Base-by-base conservation (phyloP, 2,797 vertebrate species). In the Chiroxiphia lanceolata region DNA sequence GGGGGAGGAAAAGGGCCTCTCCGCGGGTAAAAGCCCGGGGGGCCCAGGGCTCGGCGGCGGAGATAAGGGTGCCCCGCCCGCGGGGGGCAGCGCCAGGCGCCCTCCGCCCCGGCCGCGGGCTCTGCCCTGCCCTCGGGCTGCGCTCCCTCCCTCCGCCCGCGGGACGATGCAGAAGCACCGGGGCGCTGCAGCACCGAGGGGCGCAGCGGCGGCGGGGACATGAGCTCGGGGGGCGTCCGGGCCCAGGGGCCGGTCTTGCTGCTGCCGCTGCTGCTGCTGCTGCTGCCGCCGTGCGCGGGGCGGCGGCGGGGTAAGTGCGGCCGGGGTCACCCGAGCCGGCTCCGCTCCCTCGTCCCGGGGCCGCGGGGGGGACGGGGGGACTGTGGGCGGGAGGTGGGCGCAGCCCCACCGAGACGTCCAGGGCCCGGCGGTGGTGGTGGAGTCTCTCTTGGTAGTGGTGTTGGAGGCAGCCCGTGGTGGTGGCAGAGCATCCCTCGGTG, bases 331-430 rank as follows among this genome's bases (percentile, higher is more conserved):
- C 42, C 26, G 17, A 18, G 12, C 15, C 16, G 13, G 25, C 38
- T 29, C 33, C 26, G 26, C 54, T 57, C 33, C 54, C 48, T 23
- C 9, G 18, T 26, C 34, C 25, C 8, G 29, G 29, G n/a, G 23
- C n/a, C 22, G 63, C 44, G 45, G 26, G 42, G 20, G 34, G 21
- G 44, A n/a, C 6, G 26, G 33, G 33, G 12, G 27, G 2, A 2
- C 3, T 2, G 20, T 0, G 23, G 10, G 15, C 15, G 1, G 23
- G 3, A 3, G 7, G 11, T 1, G 31, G 34, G 21, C 11, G 15
- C 5, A 18, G 26, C 9, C 15, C 11, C 29, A 12, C 4, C 8
- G 53, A 25, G 11, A 7, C 13, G 22, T 12, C 11, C 2, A 9
- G 45, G 6, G n/a, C 13, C 34, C 8, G 27, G 29, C 19, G 3